Conservation (phyloP, 2,113 vertebrate genomes). For the Periophthalmodon schlosseri region DNA sequence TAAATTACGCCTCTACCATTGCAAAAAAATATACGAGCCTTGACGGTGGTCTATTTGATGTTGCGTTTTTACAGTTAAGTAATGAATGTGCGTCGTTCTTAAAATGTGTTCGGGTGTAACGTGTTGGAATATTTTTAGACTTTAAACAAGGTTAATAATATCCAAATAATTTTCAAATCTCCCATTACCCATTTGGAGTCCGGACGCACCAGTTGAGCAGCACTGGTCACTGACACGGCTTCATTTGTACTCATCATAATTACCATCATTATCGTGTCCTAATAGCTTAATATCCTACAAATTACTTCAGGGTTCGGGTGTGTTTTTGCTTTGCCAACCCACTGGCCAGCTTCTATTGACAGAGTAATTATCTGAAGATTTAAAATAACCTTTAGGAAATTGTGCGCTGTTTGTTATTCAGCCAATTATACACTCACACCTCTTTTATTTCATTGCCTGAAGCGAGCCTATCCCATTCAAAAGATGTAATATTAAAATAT, state of each 20-base stretch:
- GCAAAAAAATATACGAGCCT: no score
- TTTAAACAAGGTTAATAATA: not conserved
- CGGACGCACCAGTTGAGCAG: not conserved
- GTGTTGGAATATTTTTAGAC: not conserved
- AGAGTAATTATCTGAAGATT: not conserved
- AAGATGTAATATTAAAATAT: not conserved
- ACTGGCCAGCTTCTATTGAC: not conserved
- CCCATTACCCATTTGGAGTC: not conserved
- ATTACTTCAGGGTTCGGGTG: not conserved
- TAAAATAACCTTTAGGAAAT: conserved; percentile 5
- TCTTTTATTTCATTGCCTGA: not conserved
- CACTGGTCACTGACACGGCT: not conserved
- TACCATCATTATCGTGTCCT: not conserved
- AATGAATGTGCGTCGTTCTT: no score
- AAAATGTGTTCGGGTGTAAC: not conserved
- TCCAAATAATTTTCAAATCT: not conserved
- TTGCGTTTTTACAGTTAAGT: no score
- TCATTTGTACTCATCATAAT: conserved; percentile 5
- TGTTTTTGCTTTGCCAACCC: not conserved
- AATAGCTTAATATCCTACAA: conserved; percentile 2
- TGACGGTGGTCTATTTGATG: no score
- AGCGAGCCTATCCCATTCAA: not conserved
- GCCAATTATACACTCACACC: not conserved
- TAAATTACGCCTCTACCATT: no score
- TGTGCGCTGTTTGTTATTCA: not conserved